Evolutionary conservation across 2,113 vertebrate genomes (phyloP), one percentile per base, ranked within the genome.

Genomic region (Triplophysa tibetana): DNA sequence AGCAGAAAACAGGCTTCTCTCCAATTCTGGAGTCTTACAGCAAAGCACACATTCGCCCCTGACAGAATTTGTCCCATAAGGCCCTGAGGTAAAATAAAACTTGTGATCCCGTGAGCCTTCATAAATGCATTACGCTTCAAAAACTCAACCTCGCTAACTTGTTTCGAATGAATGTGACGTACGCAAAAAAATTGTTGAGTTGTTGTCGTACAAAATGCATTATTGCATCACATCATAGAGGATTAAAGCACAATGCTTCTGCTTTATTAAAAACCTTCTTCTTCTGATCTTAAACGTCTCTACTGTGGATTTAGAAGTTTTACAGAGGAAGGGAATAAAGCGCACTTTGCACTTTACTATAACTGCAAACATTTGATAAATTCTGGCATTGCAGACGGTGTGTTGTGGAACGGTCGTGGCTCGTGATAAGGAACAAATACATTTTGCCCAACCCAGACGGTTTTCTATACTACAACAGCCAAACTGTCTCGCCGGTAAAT

Each of bases 1-100:
- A 43, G 70, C 29, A 61, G 43, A 74, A 74, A 74, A 63, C 41
- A 50, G 73, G 58, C 23, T 75, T 63, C 73, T 75, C 60, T 75
- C 5, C 6, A 63, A 23, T 38, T 63, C 58, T 62, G 58, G 41
- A 19, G 19, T 75, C 56, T 60, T 5, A 74, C 38, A 62, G 72
- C 72, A 62, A 75, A 26, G 19, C 58, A 62, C 72, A 61, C 56
- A 70, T n/a, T 29, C 14, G 13, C 24, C 23, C 13, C 68, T 45
- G 56, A 75, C 11, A 75, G 58, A 29, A 23, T 45, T 38, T 48
- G 26, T 62, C 73, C 41, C 58, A 14, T 75, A 63, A 75, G 21
- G 58, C 38, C 62, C 41, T 13, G 58, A 58, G 19, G 16, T 26
- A 50, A 63, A 61, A 63, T 63, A 63, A 63, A 60, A 60, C 33